Conservation (phyloP, 2,888 invertebrate genomes). For the Branchipolynoe longqiensis region DNA sequence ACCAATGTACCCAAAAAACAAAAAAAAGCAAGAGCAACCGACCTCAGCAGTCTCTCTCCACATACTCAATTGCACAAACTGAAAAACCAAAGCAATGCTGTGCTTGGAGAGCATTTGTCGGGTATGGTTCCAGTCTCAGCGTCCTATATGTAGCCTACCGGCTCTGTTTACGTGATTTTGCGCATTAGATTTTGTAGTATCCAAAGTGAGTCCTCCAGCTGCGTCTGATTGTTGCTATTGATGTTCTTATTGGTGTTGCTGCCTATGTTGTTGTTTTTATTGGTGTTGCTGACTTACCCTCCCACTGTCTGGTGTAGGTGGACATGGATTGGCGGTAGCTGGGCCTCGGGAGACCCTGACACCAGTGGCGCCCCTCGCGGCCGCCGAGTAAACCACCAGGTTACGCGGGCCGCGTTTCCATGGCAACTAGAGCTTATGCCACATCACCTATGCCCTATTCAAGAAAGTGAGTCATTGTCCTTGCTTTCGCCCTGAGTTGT, state of each 20-base stretch:
- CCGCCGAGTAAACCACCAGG: not conserved
- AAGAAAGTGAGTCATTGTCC: conserved; percentile 43
- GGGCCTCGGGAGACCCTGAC: conserved; percentile 3
- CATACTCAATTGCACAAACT: too few relatives aligned
- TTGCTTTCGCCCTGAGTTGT: not conserved
- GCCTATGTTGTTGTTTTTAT: conserved; percentile 7
- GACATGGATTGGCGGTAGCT: conserved; percentile 11
- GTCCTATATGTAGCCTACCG: too few relatives aligned
- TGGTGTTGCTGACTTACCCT: not conserved
- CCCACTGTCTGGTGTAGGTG: not conserved
- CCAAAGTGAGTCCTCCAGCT: too few relatives aligned
- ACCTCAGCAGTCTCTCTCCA: too few relatives aligned
- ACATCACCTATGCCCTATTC: conserved; percentile 54
- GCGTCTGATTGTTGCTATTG: too few relatives aligned
- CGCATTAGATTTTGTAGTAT: too few relatives aligned
- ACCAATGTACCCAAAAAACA: too few relatives aligned
- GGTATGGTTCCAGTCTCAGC: too few relatives aligned
- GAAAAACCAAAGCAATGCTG: too few relatives aligned
- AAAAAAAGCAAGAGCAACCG: too few relatives aligned
- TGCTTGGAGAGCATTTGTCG: too few relatives aligned
- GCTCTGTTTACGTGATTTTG: too few relatives aligned
- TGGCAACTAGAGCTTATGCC: conserved; percentile 49
- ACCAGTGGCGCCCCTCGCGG: not conserved
- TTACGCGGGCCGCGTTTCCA: conserved; percentile 4
- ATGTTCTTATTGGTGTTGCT: not conserved